phyloP scores from a whole-genome alignment of 2,888 invertebrate species.

The Teinopalpus imperialis region DNA sequence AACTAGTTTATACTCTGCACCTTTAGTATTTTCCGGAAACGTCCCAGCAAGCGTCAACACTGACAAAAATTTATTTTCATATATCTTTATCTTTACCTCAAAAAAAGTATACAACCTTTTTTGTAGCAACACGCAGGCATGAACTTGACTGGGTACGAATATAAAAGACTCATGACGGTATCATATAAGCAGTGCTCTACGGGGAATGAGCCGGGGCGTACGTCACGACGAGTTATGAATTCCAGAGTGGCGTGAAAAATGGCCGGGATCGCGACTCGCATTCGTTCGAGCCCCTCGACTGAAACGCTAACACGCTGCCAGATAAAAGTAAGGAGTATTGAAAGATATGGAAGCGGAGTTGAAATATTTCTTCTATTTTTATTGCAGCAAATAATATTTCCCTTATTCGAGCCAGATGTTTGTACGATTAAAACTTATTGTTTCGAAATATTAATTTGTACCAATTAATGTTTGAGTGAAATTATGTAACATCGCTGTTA shows the following conservation, averaged over 20 bases:
- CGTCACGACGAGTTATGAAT: conserved; percentile 64
- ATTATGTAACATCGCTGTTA: too few relatives aligned
- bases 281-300: conserved; percentile 39
- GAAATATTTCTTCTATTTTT: conserved; percentile 13
- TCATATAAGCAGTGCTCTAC: conserved; percentile 53
- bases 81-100: conserved; percentile 8
- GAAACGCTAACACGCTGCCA: conserved; percentile 33
- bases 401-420: background rate
- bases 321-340: conserved; percentile 32
- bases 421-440: too few relatives aligned
- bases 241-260: conserved; percentile 61
- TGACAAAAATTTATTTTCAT: conserved; percentile 15
- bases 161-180: conserved; percentile 46
- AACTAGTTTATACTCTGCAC: too few relatives aligned
- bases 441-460: too few relatives aligned
- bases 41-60: too few relatives aligned
- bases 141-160: conserved; percentile 39
- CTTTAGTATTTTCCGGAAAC: too few relatives aligned
- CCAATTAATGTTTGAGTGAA: too few relatives aligned
- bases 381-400: background rate
- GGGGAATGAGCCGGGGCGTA: conserved; percentile 45
- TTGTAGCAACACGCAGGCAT: conserved; percentile 14
- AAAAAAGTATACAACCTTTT: conserved; percentile 11
- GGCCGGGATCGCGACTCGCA: conserved; percentile 43
- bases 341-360: conserved; percentile 18